Evolutionary conservation across 1,140 invertebrate species (phyloP).

Genomic region (Drosophila santomea): DNA sequence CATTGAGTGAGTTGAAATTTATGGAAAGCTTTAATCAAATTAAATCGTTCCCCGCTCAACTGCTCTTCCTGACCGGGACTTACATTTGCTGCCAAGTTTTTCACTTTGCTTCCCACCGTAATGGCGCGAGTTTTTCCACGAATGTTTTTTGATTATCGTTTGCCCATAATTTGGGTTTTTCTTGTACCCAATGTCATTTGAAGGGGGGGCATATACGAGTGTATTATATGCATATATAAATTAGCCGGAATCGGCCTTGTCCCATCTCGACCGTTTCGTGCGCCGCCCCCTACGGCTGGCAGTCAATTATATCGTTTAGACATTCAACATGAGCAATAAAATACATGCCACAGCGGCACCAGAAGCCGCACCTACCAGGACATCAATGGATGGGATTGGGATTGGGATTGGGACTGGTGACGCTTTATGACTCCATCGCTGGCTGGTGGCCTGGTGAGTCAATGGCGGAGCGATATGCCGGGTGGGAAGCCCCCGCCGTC

Average conservation of each 20-base stretch:
- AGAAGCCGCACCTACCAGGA: constrained; percentile 45
- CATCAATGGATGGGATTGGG: constrained; percentile 1
- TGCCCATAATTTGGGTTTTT: constrained; percentile 32
- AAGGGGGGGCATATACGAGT: background rate
- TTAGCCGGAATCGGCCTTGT: constrained; percentile 50
- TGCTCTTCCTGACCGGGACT: constrained; percentile 2
- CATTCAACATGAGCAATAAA: constrained; percentile 76
- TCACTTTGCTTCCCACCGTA: constrained; percentile 12
- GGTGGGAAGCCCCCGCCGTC: background rate
- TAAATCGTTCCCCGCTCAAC: constrained; percentile 29
- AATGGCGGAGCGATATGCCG: constrained; percentile 8
- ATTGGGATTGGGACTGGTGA: constrained; percentile 26
- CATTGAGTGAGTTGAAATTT: constrained; percentile 38
- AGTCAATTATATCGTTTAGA: constrained; percentile 75
- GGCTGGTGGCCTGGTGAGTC: constrained; percentile 31
- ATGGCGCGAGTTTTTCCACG: constrained; percentile 11
- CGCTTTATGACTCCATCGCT: constrained; percentile 64
- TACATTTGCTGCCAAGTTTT: constrained; percentile 43
- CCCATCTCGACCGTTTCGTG: constrained; percentile 16
- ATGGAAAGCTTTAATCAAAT: constrained; percentile 67
- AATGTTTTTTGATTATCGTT: constrained; percentile 42
- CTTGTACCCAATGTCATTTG: constrained; percentile 34
- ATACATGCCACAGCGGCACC: constrained; percentile 54
- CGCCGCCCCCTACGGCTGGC: constrained; percentile 23
- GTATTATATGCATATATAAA: constrained; percentile 59